Evolutionary conservation across 2,888 invertebrate genomes (phyloP).

Genomic region (Steinernema carpocapsae): DNA sequence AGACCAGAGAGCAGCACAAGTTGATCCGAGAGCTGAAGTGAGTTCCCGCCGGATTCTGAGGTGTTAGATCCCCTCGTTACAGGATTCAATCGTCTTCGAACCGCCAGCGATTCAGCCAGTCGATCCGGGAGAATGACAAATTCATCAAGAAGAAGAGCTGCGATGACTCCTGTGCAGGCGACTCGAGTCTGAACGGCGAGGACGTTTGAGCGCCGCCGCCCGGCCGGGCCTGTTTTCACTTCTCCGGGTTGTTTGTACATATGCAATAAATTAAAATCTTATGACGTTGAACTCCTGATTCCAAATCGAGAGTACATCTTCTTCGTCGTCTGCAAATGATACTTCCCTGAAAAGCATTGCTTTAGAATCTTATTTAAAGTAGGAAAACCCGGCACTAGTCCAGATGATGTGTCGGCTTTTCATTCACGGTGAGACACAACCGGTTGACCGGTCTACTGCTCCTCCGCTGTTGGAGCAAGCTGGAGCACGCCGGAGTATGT

Average conservation of each 20-base stretch:
- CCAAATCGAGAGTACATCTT: no score
- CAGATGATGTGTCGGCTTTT: no score
- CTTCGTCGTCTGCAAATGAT: no score
- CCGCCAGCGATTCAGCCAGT: neutral
- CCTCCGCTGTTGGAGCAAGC: no score
- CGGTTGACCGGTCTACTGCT: no score
- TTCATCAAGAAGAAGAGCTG: neutral
- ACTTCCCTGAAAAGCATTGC: no score
- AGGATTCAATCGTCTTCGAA: slow-evolving; percentile 2
- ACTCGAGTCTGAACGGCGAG: neutral
- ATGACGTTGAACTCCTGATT: no score
- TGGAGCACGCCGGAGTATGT: no score
- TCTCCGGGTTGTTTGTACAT: slow-evolving; percentile 23
- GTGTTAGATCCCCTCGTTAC: neutral
- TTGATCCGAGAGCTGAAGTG: slow-evolving; percentile 40
- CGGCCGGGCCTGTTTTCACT: neutral
- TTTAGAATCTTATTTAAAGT: no score
- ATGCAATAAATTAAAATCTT: neutral
- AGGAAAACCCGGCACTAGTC: no score
- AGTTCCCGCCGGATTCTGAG: neutral
- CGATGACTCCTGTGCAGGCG: neutral
- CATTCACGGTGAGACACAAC: no score
- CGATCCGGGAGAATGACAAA: slow-evolving; percentile 1
- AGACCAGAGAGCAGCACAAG: slow-evolving; percentile 34
- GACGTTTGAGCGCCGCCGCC: neutral